Evolutionary conservation across 2,888 invertebrate species (phyloP).

Genomic region (Colletes collaris): DNA sequence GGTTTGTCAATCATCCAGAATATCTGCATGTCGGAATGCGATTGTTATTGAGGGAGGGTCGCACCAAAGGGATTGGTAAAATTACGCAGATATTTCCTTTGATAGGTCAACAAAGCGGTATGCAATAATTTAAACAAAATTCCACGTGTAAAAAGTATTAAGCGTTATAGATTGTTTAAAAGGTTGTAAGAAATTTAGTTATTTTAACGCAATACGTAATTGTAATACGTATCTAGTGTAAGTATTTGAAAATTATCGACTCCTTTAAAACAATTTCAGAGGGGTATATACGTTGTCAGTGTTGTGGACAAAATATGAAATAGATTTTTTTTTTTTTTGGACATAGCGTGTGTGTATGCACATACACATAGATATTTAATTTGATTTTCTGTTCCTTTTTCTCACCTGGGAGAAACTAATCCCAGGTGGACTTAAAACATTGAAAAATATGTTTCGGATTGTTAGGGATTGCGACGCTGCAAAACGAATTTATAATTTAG

Average conservation of each 20-base stretch:
- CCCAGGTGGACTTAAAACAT: background rate
- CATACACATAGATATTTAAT: background rate
- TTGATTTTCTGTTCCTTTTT: slow-evolving; percentile 8
- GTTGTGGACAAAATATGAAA: slow-evolving; percentile 6
- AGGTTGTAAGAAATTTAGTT: slow-evolving; percentile 22
- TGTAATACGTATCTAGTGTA: slow-evolving; percentile 18
- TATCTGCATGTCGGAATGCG: slow-evolving; percentile 91
- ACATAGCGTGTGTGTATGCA: background rate
- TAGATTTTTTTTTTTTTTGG: background rate
- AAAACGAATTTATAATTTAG: background rate
- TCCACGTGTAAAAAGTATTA: slow-evolving; percentile 44
- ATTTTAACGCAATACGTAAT: slow-evolving; percentile 12
- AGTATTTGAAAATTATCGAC: slow-evolving; percentile 19
- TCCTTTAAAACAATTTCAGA: slow-evolving; percentile 8
- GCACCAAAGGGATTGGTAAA: slow-evolving; percentile 93
- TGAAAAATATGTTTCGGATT: background rate
- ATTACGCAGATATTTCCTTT: slow-evolving; percentile 90
- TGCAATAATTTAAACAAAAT: slow-evolving; percentile 34
- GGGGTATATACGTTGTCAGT: background rate
- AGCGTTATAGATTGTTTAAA: slow-evolving; percentile 9
- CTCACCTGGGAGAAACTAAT: background rate
- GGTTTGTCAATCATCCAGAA: slow-evolving; percentile 95
- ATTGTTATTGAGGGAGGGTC: slow-evolving; percentile 92
- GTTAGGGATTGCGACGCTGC: slow-evolving; percentile 5
- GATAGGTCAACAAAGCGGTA: slow-evolving; percentile 57